Conservation (phyloP, 2,888 invertebrate genomes). For the Watsonalla binaria region DNA sequence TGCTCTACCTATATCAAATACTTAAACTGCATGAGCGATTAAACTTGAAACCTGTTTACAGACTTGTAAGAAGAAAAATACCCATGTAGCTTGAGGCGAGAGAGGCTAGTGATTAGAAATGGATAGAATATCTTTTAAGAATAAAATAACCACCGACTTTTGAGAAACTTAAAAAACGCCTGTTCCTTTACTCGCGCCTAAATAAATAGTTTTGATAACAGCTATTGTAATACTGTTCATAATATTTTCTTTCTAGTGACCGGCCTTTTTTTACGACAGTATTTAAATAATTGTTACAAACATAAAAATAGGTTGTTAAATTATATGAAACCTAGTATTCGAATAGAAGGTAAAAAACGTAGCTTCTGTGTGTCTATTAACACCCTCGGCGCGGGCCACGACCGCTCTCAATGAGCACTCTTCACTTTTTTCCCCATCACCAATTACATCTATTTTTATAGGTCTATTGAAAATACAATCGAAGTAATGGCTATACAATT, state of each 20-base stretch:
- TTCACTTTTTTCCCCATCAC: slow-evolving; percentile 57
- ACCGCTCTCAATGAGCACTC: slow-evolving; percentile 45
- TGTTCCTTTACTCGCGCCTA: background rate
- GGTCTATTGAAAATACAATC: slow-evolving; percentile 59
- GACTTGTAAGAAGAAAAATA: slow-evolving; percentile 35
- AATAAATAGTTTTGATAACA: background rate
- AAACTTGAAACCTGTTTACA: slow-evolving; percentile 52
- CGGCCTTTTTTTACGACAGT: too few relatives aligned
- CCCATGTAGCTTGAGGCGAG: slow-evolving; percentile 21
- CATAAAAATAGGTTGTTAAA: background rate
- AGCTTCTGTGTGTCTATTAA: slow-evolving; percentile 48
- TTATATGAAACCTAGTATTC: slow-evolving; percentile 1
- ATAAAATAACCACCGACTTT: too few relatives aligned
- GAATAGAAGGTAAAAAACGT: slow-evolving; percentile 24
- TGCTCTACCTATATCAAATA: slow-evolving; percentile 47
- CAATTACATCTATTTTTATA: slow-evolving; percentile 66
- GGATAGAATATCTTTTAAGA: slow-evolving; percentile 7
- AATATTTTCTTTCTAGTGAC: too few relatives aligned
- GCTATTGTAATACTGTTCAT: too few relatives aligned
- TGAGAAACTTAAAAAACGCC: background rate
- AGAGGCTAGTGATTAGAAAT: slow-evolving; percentile 31
- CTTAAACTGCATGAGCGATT: slow-evolving; percentile 56
- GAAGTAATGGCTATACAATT: slow-evolving; percentile 54
- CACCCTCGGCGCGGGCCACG: slow-evolving; percentile 29
- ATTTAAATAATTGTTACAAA: too few relatives aligned